Conservation (phyloP, 2,113 vertebrate species). For the Dolichallabes microphthalmus region DNA sequence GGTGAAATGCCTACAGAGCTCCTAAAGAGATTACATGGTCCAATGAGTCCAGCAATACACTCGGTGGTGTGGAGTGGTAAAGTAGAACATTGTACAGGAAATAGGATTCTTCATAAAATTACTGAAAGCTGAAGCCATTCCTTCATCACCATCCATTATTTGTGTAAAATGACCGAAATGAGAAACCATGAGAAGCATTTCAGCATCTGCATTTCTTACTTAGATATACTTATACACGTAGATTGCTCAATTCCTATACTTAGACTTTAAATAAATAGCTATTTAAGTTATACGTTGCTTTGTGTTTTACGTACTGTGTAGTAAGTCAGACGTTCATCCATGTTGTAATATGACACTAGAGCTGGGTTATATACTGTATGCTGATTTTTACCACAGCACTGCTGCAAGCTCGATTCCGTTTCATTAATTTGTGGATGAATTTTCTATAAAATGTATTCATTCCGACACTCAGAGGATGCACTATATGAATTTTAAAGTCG, state of each 20-base stretch:
- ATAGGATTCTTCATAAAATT: not conserved
- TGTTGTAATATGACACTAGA: too few species aligned
- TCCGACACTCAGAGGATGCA: not conserved
- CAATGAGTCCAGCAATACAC: not conserved
- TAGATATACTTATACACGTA: not conserved
- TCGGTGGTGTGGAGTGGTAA: not conserved
- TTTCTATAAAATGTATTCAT: not conserved
- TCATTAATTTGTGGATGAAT: too few species aligned
- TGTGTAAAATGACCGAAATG: not conserved
- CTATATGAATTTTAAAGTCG: not conserved
- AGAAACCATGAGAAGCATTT: not conserved
- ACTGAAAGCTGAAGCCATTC: not conserved
- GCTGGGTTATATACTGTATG: too few species aligned
- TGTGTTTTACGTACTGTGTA: not conserved
- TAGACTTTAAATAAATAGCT: not conserved
- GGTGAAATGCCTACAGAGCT: slow-evolving; percentile 17
- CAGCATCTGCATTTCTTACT: not conserved
- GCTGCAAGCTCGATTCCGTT: too few species aligned
- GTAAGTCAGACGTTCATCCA: too few species aligned
- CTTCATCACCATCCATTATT: not conserved
- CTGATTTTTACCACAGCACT: too few species aligned
- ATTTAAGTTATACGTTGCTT: not conserved
- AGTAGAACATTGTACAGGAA: slow-evolving; percentile 11
- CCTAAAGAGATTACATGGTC: slow-evolving; percentile 32
- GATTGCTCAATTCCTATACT: not conserved